Conservation (phyloP, 2,797 vertebrate genomes). For the Betta splendens region DNA sequence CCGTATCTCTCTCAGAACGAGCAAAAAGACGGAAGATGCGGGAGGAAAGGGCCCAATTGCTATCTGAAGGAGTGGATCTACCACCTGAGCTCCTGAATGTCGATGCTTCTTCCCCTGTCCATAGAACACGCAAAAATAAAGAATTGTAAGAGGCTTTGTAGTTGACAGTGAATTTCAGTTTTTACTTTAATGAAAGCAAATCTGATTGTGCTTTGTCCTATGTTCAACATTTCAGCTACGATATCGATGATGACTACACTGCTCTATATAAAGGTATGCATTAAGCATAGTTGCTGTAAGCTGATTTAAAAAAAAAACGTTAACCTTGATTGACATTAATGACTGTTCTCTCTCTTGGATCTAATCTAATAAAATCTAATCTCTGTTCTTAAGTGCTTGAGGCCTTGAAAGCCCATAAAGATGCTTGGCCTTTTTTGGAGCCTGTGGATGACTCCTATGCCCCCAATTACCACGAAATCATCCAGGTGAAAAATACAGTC, state of each 20-base stretch:
- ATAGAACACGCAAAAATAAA: constrained; percentile 84
- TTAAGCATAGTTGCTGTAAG: constrained; percentile 14
- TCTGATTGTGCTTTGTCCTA: background rate
- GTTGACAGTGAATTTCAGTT: background rate
- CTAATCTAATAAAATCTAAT: background rate
- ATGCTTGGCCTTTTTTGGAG: constrained; percentile 97
- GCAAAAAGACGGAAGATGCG: constrained; percentile 93
- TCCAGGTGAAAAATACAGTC: constrained; percentile 84
- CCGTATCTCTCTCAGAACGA: constrained; percentile 83
- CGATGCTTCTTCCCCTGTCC: constrained; percentile 89
- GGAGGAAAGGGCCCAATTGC: constrained; percentile 92
- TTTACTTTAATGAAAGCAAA: background rate
- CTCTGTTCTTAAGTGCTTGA: constrained; percentile 86
- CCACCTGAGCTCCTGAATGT: constrained; percentile 92
- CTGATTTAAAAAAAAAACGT: background rate
- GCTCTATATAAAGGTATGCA: constrained; percentile 95
- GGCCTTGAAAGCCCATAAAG: constrained; percentile 94
- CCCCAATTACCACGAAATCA: constrained; percentile 96
- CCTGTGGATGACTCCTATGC: constrained; percentile 98
- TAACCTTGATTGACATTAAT: background rate
- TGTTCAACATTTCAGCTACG: constrained; percentile 84
- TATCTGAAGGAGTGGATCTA: constrained; percentile 94
- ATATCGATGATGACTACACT: constrained; percentile 96
- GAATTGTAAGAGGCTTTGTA: constrained; percentile 84
- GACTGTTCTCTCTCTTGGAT: constrained; percentile 2